These are phyloP conservation scores for Pogonocichla stellata DNA, from an alignment of 2,113 vertebrate species.

Conservation along the genomic window DNA sequence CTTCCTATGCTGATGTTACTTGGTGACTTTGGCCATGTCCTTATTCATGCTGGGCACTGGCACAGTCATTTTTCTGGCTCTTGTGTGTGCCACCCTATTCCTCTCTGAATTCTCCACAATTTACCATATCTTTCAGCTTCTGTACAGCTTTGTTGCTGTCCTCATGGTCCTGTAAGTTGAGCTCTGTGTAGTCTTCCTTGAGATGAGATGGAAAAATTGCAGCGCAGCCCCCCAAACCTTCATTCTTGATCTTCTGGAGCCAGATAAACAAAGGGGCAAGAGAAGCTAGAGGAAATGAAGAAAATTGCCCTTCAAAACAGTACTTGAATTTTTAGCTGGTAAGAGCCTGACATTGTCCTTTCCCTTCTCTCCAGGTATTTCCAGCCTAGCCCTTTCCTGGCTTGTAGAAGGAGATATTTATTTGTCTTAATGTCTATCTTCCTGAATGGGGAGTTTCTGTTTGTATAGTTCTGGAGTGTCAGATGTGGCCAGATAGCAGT, in stretches of 20 bases:
- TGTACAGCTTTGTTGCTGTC: neutral
- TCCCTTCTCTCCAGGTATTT: neutral
- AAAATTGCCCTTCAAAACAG: neutral
- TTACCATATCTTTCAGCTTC: neutral
- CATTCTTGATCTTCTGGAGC: neutral
- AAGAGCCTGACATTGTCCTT: neutral
- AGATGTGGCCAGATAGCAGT: neutral
- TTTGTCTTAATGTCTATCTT: neutral
- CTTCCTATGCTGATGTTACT: neutral
- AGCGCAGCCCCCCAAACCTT: neutral
- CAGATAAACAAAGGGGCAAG: neutral
- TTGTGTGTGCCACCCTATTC: neutral
- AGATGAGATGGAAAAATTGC: neutral
- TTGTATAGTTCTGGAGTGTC: neutral
- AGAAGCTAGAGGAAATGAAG: neutral
- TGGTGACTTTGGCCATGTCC: neutral
- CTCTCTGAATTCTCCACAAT: neutral
- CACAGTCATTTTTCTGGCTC: neutral
- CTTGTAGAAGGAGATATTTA: neutral
- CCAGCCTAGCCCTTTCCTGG: neutral
- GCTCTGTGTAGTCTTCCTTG: neutral
- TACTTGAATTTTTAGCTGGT: neutral
- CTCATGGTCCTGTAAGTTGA: fast-evolving
- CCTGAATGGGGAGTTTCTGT: neutral
- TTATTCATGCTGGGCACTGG: neutral